Conservation (phyloP, 2,888 invertebrate genomes). For the Agrotis puta region DNA sequence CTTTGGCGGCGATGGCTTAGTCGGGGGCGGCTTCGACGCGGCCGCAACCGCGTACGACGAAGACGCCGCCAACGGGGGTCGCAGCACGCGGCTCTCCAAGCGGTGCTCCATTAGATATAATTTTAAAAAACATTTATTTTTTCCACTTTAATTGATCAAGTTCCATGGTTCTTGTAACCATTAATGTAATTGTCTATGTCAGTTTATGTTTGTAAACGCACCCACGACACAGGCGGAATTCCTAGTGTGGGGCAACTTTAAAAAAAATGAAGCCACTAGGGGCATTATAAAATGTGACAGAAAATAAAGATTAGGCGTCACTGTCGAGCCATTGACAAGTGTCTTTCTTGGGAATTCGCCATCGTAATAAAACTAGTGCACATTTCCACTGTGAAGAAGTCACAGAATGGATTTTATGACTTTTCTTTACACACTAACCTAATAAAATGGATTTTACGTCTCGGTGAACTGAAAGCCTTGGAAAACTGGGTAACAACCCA, state of each 20-base stretch:
- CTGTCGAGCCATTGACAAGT: conserved; percentile 28
- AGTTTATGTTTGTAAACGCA: no score
- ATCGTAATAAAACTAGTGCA: conserved; percentile 35
- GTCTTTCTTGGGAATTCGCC: conserved; percentile 15
- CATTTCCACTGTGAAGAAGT: conserved; percentile 36
- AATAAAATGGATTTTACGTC: conserved; percentile 47
- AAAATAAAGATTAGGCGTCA: conserved; percentile 18
- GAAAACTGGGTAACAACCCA: conserved; percentile 14
- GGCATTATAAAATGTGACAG: not conserved
- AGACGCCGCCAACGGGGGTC: no score
- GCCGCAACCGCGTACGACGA: no score
- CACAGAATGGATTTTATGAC: conserved; percentile 39
- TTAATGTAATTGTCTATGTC: no score
- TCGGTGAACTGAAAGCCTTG: conserved; percentile 24
- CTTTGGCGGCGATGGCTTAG: no score
- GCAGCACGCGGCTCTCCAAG: no score
- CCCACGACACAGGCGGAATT: no score
- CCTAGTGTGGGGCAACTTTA: no score
- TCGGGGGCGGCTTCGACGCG: no score
- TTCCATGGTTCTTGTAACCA: not conserved
- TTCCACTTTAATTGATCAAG: not conserved
- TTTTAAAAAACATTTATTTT: not conserved
- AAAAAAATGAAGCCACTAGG: not conserved
- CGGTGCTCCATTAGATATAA: no score
- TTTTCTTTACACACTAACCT: conserved; percentile 48